Evolutionary conservation across 2,888 invertebrate species (phyloP).

Genomic region (Cybosia mesomella): DNA sequence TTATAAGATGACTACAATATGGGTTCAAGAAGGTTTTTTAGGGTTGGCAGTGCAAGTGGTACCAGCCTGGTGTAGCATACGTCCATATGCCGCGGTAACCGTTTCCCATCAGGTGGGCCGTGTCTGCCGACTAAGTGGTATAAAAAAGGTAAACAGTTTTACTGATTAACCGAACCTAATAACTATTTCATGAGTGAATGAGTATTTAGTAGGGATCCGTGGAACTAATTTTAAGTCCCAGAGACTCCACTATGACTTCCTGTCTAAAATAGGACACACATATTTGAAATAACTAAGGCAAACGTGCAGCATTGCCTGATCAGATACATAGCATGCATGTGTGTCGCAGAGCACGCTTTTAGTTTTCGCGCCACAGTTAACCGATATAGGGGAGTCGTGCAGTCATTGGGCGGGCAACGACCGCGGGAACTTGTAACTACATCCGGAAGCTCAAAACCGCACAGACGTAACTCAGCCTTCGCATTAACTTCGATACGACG

Average conservation of each 20-base stretch:
- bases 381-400: conserved; percentile 81
- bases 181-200: conserved; percentile 10
- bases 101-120: too few species aligned
- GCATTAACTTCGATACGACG: conserved; percentile 54
- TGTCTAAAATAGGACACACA: conserved; percentile 26
- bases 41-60: too few species aligned
- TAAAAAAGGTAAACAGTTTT: neutral
- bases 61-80: too few species aligned
- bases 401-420: conserved; percentile 82
- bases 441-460: conserved; percentile 66
- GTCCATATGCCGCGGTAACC: too few species aligned
- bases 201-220: conserved; percentile 17
- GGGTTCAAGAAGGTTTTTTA: too few species aligned
- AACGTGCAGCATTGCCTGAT: conserved; percentile 20
- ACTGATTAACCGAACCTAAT: conserved; percentile 1
- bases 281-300: conserved; percentile 18
- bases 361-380: conserved; percentile 75
- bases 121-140: too few species aligned
- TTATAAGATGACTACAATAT: too few species aligned
- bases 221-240: conserved; percentile 11
- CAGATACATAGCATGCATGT: conserved; percentile 34
- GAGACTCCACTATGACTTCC: conserved; percentile 7
- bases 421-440: conserved; percentile 86
- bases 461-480: conserved; percentile 69
- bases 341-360: conserved; percentile 56